These are phyloP conservation scores for Argopecten irradians DNA, from an alignment of 1,140 invertebrate genomes.

Conservation along the genomic window DNA sequence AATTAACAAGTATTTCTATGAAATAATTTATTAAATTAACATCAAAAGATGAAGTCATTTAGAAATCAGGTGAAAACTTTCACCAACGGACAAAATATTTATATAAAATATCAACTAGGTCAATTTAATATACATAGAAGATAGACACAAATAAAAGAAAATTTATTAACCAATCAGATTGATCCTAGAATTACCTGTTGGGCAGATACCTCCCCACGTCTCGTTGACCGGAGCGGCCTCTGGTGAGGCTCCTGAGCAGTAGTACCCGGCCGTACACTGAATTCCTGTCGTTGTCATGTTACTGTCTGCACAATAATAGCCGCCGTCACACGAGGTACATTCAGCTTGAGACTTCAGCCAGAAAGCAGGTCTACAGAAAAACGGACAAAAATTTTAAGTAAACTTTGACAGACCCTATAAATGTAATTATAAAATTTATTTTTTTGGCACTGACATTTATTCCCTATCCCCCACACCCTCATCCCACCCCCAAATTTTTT, in stretches of 20 bases:
- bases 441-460: too few species aligned
- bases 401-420: too few species aligned
- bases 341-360: slow-evolving; percentile 20
- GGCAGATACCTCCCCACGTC: slow-evolving; percentile 70
- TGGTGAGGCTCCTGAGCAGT: slow-evolving; percentile 66
- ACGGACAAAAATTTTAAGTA: too few species aligned
- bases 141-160: not conserved
- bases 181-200: slow-evolving; percentile 61
- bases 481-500: too few species aligned
- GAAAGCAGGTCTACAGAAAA: slow-evolving; percentile 44
- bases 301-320: slow-evolving; percentile 65
- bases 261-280: slow-evolving; percentile 69
- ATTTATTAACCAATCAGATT: not conserved
- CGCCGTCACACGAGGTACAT: slow-evolving; percentile 62
- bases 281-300: slow-evolving; percentile 68
- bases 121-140: not conserved
- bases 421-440: too few species aligned
- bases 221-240: slow-evolving; percentile 63
- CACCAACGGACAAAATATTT: not conserved
- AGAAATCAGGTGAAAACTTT: not conserved
- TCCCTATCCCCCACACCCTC: too few species aligned
- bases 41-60: not conserved
- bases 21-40: too few species aligned
- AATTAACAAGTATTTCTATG: too few species aligned
- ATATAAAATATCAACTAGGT: not conserved